Evolutionary conservation across 2,113 vertebrate species (phyloP).

Genomic region (Archocentrus centrarchus): DNA sequence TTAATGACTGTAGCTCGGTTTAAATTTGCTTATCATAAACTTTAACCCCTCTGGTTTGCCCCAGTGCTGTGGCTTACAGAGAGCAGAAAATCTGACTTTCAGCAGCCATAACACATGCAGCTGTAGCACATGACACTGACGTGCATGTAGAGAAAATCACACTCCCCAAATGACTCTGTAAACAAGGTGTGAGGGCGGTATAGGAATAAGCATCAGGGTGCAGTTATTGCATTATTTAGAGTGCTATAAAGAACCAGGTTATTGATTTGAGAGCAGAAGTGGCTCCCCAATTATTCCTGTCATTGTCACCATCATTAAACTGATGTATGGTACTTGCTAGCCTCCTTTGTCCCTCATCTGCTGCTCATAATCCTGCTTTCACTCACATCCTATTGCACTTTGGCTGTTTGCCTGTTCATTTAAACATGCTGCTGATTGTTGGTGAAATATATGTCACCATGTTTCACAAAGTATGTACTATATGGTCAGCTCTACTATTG

Average conservation of each 20-base stretch:
- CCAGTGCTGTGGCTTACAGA: neutral
- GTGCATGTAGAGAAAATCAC: constrained; percentile 58
- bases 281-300: constrained; percentile 78
- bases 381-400: neutral
- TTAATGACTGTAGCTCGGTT: neutral
- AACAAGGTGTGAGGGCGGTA: constrained; percentile 74
- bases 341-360: constrained; percentile 44
- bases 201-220: constrained; percentile 76
- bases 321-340: constrained; percentile 72
- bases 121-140: constrained; percentile 40
- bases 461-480: neutral
- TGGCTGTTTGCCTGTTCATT: constrained; percentile 9
- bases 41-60: neutral
- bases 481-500: too few relatives aligned
- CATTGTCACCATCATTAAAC: constrained; percentile 80
- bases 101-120: neutral
- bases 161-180: constrained; percentile 71
- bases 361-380: constrained; percentile 24
- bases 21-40: neutral
- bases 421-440: neutral
- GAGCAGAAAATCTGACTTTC: neutral
- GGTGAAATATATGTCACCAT: too few relatives aligned
- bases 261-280: constrained; percentile 81
- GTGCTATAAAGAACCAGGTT: constrained; percentile 75
- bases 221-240: constrained; percentile 82